Percentiles rank a stretch among this genome's conserved stretches.
Conservation (phyloP, 2,113 vertebrate genomes). For the Nyctibius bracteatus region DNA sequence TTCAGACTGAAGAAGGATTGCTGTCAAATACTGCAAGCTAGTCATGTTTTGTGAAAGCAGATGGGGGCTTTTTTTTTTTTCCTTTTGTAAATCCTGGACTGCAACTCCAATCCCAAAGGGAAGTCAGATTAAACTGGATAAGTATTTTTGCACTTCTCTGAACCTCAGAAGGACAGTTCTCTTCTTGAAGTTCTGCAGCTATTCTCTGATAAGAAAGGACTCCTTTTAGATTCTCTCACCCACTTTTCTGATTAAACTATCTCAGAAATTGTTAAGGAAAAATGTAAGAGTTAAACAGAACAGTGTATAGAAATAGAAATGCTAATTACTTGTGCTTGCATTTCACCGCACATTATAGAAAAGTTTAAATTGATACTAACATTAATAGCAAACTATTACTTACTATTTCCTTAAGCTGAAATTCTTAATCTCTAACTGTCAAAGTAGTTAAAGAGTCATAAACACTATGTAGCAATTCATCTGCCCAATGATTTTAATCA, state of each 20-base stretch:
- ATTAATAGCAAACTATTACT: constrained; percentile 18
- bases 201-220: not conserved
- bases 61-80: not conserved
- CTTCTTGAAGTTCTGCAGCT: not conserved
- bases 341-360: not conserved
- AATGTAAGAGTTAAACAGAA: not conserved
- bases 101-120: not conserved
- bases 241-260: not conserved
- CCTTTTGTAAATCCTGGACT: not conserved
- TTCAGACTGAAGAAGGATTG: constrained; percentile 13
- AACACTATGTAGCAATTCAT: constrained; percentile 7
- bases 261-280: not conserved
- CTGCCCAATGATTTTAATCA: not conserved
- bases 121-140: not conserved
- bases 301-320: not conserved
- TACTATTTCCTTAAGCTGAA: constrained; percentile 37
- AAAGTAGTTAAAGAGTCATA: constrained; percentile 4
- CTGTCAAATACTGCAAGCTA: constrained; percentile 24
- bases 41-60: constrained; percentile 10
- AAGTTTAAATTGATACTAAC: not conserved
- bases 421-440: constrained; percentile 9
- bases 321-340: not conserved
- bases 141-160: not conserved
- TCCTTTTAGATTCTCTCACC: not conserved
- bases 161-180: not conserved